Base-by-base conservation (phyloP, 2,888 invertebrate genomes). In the Eurois occulta region DNA sequence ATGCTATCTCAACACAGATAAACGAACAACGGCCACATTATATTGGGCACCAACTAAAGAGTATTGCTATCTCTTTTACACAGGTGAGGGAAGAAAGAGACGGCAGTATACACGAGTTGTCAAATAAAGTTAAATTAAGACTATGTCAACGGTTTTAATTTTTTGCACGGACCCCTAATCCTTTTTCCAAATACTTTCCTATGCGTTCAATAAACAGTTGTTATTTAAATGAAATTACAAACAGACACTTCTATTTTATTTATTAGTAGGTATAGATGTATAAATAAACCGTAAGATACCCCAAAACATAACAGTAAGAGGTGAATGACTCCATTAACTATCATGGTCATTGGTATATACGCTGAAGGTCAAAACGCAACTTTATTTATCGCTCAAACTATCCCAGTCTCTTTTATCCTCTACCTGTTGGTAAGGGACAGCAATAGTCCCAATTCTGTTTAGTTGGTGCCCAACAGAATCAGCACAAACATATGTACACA, bases 1-100 rank as follows among this genome's bases (percentile, higher is more conserved):
- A 72, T 64, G 77, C 71, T 66, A 67, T 69, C 55, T 64, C 69
- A 68, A 84, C 81, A 84, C 76, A 87, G 73, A 85, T 67, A 81
- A 68, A 85, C 74, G 81, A 69, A 85, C 85, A 84, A 74, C 84
- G 78, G 69, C 21, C 38, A 32, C 6, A 21, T 68, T 72, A 48
- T 41, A 58, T 72, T 68, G 48, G 2, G 41, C 2, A 68, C 55
- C 84, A 67, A 62, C 43, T n/a, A 13, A 32, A 60, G 0, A 43
- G 21, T 68, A 68, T 68, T 41, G 43, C 41, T 58, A 13, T 78
- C 62, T 71, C 62, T 78, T 55, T 71, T 55, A 55, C 1, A 24
- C 35, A n/a, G 8, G 16, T 67, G 11, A 35, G 7, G 13, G 1
- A 0, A 60, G 55, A 70, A 55, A 55, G n/a, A 46, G 46, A 67